Percentiles rank a stretch among this genome's conserved stretches.
phyloP scores from a whole-genome alignment of 1,140 invertebrate genomes.

The Drosophila eugracilis region DNA sequence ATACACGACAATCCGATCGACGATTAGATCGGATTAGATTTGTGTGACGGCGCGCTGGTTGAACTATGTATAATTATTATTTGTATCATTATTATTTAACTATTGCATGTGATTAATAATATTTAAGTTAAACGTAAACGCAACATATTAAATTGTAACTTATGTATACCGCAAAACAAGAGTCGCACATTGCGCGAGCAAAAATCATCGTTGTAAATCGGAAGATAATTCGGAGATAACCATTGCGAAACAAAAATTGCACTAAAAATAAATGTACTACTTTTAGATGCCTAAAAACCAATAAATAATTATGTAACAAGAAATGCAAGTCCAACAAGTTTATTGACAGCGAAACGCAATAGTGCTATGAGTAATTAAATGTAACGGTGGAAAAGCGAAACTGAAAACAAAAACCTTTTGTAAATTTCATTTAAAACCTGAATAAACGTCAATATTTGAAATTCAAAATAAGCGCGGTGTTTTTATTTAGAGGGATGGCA shows the following conservation, averaged over 20 bases:
- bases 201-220: constrained; percentile 54
- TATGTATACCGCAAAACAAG: constrained; percentile 73
- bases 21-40: constrained; percentile 6
- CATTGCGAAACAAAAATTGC: constrained; percentile 51
- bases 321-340: constrained; percentile 53
- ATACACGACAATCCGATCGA: constrained; percentile 21
- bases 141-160: constrained; percentile 81
- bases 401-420: constrained; percentile 47
- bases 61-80: constrained; percentile 80
- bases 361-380: constrained; percentile 35
- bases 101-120: constrained; percentile 84
- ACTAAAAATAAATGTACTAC: constrained; percentile 77
- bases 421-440: constrained; percentile 67
- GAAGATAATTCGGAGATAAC: constrained; percentile 48
- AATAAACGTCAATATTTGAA: constrained; percentile 74
- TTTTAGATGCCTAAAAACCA: constrained; percentile 76
- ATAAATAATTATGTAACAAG: constrained; percentile 76
- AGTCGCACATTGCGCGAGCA: constrained; percentile 17
- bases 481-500: background rate
- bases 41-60: constrained; percentile 44
- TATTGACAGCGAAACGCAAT: constrained; percentile 45
- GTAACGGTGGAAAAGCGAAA: constrained; percentile 32
- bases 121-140: constrained; percentile 81
- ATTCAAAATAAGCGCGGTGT: constrained; percentile 36
- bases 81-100: constrained; percentile 81